Evolutionary conservation across 30 jellyfish, hydroid and myxozoan genomes (phyloP).

Genomic region (Cassiopea andromeda): DNA sequence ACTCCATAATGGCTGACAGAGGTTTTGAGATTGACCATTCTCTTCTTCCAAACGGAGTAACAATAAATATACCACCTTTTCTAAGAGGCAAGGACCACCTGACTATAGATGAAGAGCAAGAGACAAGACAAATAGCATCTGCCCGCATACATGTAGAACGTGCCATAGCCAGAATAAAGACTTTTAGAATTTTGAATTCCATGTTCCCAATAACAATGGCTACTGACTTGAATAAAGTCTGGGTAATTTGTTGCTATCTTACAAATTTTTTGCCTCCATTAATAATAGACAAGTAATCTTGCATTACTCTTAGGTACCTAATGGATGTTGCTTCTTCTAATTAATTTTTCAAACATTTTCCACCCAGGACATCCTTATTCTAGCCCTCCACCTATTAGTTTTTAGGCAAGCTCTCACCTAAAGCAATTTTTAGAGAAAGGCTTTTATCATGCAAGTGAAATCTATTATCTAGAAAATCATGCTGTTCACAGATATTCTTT

Average conservation of each 20-base stretch:
- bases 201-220: conserved; percentile 55
- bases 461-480: background rate
- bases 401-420: background rate
- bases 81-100: conserved; percentile 35
- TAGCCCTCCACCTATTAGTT: background rate
- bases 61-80: conserved; percentile 71
- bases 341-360: background rate
- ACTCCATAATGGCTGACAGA: conserved; percentile 79
- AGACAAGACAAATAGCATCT: conserved; percentile 66
- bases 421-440: background rate
- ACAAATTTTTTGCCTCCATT: conserved; percentile 46
- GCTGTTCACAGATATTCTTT: background rate
- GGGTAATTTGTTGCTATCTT: conserved; percentile 48
- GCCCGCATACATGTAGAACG: conserved; percentile 74
- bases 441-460: background rate
- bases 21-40: conserved; percentile 55
- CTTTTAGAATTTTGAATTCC: conserved; percentile 14
- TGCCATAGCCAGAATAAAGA: conserved; percentile 62
- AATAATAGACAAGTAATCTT: background rate
- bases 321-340: background rate
- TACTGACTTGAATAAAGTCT: conserved; percentile 25
- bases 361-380: background rate
- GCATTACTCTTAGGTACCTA: background rate
- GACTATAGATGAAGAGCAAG: conserved; percentile 46
- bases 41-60: conserved; percentile 37